phyloP scores from a whole-genome alignment of 2,797 vertebrate species.

The Brachymystax lenok region DNA sequence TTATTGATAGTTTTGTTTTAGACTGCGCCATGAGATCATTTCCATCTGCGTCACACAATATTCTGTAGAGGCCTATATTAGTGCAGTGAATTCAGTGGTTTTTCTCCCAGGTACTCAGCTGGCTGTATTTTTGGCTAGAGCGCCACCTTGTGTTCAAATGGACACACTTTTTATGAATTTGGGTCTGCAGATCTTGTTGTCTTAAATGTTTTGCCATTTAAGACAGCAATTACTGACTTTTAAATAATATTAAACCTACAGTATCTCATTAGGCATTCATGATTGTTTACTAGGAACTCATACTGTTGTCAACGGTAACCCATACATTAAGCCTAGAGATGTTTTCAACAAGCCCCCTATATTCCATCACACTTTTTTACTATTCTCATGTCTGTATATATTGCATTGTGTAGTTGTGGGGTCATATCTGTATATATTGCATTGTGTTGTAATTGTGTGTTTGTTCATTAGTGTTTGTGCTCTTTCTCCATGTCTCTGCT shows the following conservation, averaged over 20 bases:
- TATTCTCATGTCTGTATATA: conserved; percentile 12
- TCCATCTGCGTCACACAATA: conserved; percentile 24
- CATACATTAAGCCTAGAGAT: neutral
- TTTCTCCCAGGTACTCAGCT: conserved; percentile 2
- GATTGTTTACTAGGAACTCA: neutral
- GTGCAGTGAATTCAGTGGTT: conserved; percentile 35
- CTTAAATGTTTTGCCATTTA: neutral
- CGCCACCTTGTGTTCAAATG: conserved; percentile 63
- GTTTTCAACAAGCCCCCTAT: neutral
- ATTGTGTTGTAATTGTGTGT: conserved; percentile 15
- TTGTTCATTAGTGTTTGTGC: conserved; percentile 19
- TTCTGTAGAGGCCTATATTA: conserved; percentile 17
- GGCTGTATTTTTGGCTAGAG: conserved; percentile 47
- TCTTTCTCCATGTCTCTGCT: conserved; percentile 74
- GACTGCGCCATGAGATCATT: conserved; percentile 26
- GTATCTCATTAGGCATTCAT: neutral
- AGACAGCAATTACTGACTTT: neutral
- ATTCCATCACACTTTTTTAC: neutral
- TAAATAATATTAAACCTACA: neutral
- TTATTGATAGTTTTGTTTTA: conserved; percentile 29
- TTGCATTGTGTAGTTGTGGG: conserved; percentile 10
- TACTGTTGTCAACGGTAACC: conserved; percentile 15
- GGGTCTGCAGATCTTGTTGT: no score
- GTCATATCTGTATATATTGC: conserved; percentile 18
- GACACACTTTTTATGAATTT: neutral